Base-by-base conservation (phyloP, 2,797 vertebrate species). In the Podargus strigoides region DNA sequence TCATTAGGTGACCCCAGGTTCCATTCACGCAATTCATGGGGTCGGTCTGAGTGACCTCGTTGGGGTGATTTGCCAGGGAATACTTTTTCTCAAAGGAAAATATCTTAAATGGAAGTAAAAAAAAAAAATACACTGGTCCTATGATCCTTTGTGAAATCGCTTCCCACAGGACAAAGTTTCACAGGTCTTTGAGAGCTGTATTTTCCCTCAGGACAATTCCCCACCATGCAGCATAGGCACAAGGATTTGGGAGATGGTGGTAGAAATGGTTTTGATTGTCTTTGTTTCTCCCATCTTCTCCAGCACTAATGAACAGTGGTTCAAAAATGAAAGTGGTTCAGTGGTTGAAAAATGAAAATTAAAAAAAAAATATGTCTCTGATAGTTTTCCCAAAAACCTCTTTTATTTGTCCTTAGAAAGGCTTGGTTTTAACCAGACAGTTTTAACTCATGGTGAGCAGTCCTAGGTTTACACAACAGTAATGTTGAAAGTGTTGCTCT, bases 141-240 rank as follows among this genome's bases (percentile, higher is more conserved):
- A 0, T 32, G 21, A 66, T 55, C 19, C 21, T 30, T 19, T 59
- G 11, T 49, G 30, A 77, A 80, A 73, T 63, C 30, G 6, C 21
- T 89, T 70, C 34, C 41, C 41, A 27, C n/a, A 62, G 41, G 53
- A 30, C 19, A 74, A 0, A 39, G n/a, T 79, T 83, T 74, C 3
- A 1, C 26, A 74, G 20, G 26, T 53, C 37, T 77, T 77, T 47
- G 21, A 34, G 85, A 87, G 15, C 7, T 58, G 20, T 64, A 1
- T 79, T 72, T 92, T 64, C 28, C 28, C 26, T 87, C 24, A 42
- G 46, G 63, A 84, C 19, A 69, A 56, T 85, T 82, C 21, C 13
- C 5, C 6, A 7, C 13, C 4, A 1, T 58, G 63, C 32, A 79
- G 7, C 32, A 18, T 50, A 27, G 0, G 3, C 34, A 32, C 5